A percentile compares a stretch with the other conserved stretches of the same genome.
Evolutionary conservation across 1,140 invertebrate genomes (phyloP).

Genomic region (Dinothrombium tinctorium): DNA sequence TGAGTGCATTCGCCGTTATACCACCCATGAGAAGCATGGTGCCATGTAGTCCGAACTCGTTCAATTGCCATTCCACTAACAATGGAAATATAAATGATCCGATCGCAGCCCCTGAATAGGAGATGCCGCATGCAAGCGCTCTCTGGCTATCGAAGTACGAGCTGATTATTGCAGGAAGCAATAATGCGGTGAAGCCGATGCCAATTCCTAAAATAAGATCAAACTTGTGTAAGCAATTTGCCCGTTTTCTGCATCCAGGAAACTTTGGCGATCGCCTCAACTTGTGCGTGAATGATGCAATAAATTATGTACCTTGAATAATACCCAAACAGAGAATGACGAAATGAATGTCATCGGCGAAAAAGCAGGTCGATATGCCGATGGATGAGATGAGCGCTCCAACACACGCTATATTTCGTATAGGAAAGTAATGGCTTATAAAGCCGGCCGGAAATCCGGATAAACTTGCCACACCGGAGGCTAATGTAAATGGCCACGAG

Average conservation of each 20-base stretch:
- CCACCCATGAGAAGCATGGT: slow-evolving; percentile 14
- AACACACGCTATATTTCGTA: slow-evolving; percentile 9
- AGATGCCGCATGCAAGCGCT: slow-evolving; percentile 19
- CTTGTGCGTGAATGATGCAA: too few relatives aligned
- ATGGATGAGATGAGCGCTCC: slow-evolving; percentile 10
- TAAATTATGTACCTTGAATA: slow-evolving; percentile 10
- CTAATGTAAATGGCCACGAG: slow-evolving; percentile 14
- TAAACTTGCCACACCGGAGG: slow-evolving; percentile 3
- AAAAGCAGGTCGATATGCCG: slow-evolving; percentile 12
- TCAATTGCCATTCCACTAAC: slow-evolving; percentile 17
- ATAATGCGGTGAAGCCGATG: slow-evolving; percentile 5
- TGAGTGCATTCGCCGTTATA: slow-evolving; percentile 7
- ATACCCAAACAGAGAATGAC: slow-evolving; percentile 12
- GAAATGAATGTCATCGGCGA: slow-evolving; percentile 7
- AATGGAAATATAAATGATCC: slow-evolving; percentile 20
- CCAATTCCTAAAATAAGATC: slow-evolving; percentile 4
- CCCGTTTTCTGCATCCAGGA: too few relatives aligned
- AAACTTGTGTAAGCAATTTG: background rate
- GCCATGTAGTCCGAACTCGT: slow-evolving; percentile 10
- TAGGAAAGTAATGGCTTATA: slow-evolving; percentile 12
- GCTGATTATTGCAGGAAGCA: slow-evolving; percentile 16
- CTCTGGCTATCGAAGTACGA: slow-evolving; percentile 19
- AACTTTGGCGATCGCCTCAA: too few relatives aligned
- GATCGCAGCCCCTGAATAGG: slow-evolving; percentile 19
- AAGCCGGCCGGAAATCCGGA: slow-evolving; percentile 12